A percentile compares a stretch with the other conserved stretches of the same genome.
phyloP scores from a whole-genome alignment of 2,797 vertebrate genomes.

The Hyperoplus immaculatus region DNA sequence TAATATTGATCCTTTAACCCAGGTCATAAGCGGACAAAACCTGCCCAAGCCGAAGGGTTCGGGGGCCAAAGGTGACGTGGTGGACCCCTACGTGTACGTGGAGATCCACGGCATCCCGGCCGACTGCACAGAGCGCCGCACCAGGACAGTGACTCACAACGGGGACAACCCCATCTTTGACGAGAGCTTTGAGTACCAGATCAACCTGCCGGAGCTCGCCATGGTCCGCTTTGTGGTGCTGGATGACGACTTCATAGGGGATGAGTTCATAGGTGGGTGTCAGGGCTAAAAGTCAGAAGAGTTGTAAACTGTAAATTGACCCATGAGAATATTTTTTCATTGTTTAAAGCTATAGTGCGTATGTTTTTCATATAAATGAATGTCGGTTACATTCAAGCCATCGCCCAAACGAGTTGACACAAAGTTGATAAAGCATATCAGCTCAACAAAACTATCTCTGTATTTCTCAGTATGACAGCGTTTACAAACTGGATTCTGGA shows the following conservation, averaged over 20 bases:
- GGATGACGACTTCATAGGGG: slow-evolving; percentile 96
- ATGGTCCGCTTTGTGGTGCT: slow-evolving; percentile 96
- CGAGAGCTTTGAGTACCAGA: slow-evolving; percentile 97
- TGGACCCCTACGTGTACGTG: slow-evolving; percentile 95
- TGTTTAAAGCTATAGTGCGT: no score
- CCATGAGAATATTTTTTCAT: no score
- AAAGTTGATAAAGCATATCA: no score
- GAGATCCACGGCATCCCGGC: slow-evolving; percentile 97
- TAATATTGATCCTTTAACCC: not conserved
- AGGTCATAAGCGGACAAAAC: slow-evolving; percentile 95
- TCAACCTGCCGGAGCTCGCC: slow-evolving; percentile 95
- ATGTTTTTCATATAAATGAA: no score
- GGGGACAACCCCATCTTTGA: slow-evolving; percentile 96
- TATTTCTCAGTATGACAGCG: no score
- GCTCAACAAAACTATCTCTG: no score
- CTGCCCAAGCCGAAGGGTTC: slow-evolving; percentile 94
- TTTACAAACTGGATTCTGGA: no score
- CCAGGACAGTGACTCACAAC: slow-evolving; percentile 93
- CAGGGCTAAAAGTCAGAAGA: not conserved
- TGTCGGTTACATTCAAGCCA: no score
- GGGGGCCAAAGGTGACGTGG: slow-evolving; percentile 93
- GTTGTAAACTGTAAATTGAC: not conserved
- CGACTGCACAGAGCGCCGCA: slow-evolving; percentile 93
- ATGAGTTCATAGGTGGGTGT: slow-evolving; percentile 92
- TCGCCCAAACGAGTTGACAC: no score